Base-by-base conservation (phyloP, 2,113 vertebrate species). In the Sander vitreus region DNA sequence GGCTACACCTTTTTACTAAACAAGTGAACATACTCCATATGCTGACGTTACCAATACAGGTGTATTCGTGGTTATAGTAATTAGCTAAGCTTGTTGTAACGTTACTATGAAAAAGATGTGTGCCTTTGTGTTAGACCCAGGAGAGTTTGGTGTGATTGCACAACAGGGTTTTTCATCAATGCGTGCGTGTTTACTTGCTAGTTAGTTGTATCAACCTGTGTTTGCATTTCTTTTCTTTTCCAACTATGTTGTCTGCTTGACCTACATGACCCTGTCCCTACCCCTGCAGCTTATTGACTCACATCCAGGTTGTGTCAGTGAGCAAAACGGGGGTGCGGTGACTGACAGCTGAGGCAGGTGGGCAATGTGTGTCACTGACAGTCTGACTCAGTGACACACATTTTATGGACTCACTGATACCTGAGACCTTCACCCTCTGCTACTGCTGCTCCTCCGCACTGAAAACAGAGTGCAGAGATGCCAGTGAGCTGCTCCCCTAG, bases 281-380 rank as follows among this genome's bases (percentile, higher is more conserved):
- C 7, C 18, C 30, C 30, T 57, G 23, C 25, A 62, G 54, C 53
- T 45, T 2, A 19, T 36, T 50, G 33, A 76, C 66, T 15, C 23
- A 33, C 63, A 73, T 67, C 65, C 78, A 73, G 83, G 75, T 81
- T n/a, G 47, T 62, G 78, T 83, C 15, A 23, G 58, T 15, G 62
- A 68, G 58, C 54, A 51, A 3, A 9, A 9, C 47, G 39, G 30
- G 58, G 43, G 54, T 21, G 62, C 67, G 39, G 70, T 88, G 90
- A 93, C 13, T 91, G 92, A 90, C 92, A 90, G 89, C 73, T 33
- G 73, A 71, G 83, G 87, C 89, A 83, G 89, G 82, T 92, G 90
- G 86, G 78, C 65, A 23, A 50, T 23, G 25, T 2, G 39, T 39
- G 10, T 43, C 39, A 43, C 39, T 43, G 39, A 43, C 33, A 81